Evolutionary conservation across 2,888 invertebrate genomes (phyloP).

Genomic region (Horisme vitalbata): DNA sequence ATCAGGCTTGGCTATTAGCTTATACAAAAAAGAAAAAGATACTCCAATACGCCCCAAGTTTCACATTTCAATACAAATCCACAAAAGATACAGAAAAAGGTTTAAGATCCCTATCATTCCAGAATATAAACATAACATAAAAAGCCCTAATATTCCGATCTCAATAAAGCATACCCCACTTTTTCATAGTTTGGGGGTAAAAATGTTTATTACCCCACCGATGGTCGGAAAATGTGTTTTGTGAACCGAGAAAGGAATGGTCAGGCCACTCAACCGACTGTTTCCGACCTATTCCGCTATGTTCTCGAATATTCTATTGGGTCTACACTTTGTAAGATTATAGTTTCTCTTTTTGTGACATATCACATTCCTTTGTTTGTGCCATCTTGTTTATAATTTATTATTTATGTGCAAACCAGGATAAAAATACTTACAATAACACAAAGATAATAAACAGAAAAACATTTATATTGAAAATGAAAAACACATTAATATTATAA

Average conservation of each 20-base stretch:
- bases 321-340: no score
- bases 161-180: conserved; percentile 17
- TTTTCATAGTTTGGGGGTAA: conserved; percentile 13
- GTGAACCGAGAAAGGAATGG: conserved; percentile 29
- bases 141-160: conserved; percentile 11
- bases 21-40: no score
- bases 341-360: background rate
- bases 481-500: no score
- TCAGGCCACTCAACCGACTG: conserved; percentile 31
- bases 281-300: conserved; percentile 28
- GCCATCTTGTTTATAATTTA: background rate
- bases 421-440: no score
- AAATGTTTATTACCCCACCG: conserved; percentile 14
- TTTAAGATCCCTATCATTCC: background rate
- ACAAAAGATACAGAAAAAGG: background rate
- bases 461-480: no score
- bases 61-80: no score
- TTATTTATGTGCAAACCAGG: no score
- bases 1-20: no score
- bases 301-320: conserved; percentile 7
- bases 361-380: conserved; percentile 6
- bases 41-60: no score
- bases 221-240: conserved; percentile 21
- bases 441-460: no score
- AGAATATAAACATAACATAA: conserved; percentile 19